These are phyloP conservation scores for Seladonia tumulorum DNA, from an alignment of 2,888 invertebrate genomes.

Conservation along the genomic window DNA sequence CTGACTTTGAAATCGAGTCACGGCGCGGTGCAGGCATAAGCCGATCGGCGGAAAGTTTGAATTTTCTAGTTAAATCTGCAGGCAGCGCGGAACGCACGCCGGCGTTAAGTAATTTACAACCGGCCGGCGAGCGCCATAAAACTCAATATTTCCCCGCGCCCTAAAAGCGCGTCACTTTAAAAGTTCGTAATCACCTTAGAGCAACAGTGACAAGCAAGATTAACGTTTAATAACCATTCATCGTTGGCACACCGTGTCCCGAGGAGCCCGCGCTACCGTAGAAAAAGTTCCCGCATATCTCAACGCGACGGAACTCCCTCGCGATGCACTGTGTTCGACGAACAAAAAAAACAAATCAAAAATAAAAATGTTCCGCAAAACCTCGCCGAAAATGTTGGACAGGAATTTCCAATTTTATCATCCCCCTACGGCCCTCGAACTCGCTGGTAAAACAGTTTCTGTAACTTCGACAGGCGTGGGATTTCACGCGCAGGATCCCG, in stretches of 20 bases:
- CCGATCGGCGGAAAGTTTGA: conserved; percentile 15
- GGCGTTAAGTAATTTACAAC: conserved; percentile 36
- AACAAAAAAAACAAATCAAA: neutral
- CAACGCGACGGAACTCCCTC: neutral
- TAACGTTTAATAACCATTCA: conserved; percentile 41
- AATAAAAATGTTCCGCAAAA: neutral
- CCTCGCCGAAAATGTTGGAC: neutral
- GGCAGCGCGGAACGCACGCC: neutral
- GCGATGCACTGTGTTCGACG: conserved; percentile 2
- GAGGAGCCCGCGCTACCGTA: neutral
- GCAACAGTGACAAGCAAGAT: conserved; percentile 47
- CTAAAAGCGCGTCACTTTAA: conserved; percentile 45
- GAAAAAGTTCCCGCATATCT: conserved; percentile 17
- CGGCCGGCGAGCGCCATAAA: conserved; percentile 15
- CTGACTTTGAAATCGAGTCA: neutral
- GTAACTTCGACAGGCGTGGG: neutral
- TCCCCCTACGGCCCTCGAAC: neutral
- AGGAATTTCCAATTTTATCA: neutral
- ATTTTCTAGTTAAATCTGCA: neutral
- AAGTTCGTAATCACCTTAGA: conserved; percentile 45
- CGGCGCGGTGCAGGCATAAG: neutral
- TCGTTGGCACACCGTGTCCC: neutral
- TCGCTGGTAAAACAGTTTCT: neutral
- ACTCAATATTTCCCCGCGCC: conserved; percentile 29
- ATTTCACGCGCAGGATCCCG: neutral